Conservation (phyloP, 2,888 invertebrate genomes). For the Hirudinaria manillensis region DNA sequence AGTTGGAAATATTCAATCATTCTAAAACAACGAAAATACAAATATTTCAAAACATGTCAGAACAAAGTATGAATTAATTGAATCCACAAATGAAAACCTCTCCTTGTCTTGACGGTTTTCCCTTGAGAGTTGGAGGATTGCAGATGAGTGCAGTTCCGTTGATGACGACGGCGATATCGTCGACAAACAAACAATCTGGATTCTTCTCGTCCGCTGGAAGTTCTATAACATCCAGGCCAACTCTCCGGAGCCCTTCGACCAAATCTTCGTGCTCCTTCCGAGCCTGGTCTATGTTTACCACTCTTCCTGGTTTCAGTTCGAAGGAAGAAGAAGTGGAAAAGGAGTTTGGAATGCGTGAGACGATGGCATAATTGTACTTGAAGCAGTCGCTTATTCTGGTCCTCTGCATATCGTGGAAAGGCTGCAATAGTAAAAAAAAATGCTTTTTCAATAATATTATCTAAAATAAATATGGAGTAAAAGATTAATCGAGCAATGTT, state of each 20-base stretch:
- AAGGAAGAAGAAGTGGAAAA: slow-evolving; percentile 39
- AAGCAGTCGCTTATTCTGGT: slow-evolving; percentile 34
- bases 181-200: slow-evolving; percentile 78
- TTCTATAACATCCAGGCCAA: slow-evolving; percentile 76
- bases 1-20: too few relatives aligned
- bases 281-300: slow-evolving; percentile 67
- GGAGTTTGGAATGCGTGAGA: slow-evolving; percentile 40
- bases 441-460: neutral
- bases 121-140: slow-evolving; percentile 47
- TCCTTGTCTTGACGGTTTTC: slow-evolving; percentile 65
- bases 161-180: slow-evolving; percentile 82
- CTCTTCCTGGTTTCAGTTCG: slow-evolving; percentile 34
- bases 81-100: slow-evolving; percentile 59
- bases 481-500: too few relatives aligned
- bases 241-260: slow-evolving; percentile 67
- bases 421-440: neutral
- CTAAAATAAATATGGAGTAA: too few relatives aligned
- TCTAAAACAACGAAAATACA: too few relatives aligned
- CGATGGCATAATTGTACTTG: slow-evolving; percentile 41
- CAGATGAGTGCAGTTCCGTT: slow-evolving; percentile 82
- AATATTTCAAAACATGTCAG: too few relatives aligned
- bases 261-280: slow-evolving; percentile 80
- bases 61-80: too few relatives aligned
- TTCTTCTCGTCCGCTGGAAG: slow-evolving; percentile 76
- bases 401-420: neutral